These are phyloP conservation scores for Ganaspis brasiliensis DNA, from an alignment of 2,888 invertebrate genomes.

Conservation along the genomic window DNA sequence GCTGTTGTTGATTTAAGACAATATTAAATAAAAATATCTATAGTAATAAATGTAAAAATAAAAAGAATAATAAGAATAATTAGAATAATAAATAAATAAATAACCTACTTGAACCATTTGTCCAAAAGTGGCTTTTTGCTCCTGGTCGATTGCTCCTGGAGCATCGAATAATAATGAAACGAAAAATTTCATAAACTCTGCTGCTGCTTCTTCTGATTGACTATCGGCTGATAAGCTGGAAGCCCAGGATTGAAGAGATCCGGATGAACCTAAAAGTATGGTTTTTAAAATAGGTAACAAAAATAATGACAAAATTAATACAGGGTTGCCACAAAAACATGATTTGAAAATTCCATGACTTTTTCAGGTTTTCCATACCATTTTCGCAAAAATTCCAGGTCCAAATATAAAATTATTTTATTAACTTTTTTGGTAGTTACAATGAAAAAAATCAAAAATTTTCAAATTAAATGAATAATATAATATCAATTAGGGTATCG, in stretches of 20 bases:
- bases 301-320: too few relatives aligned
- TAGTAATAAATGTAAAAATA: background rate
- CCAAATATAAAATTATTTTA: too few relatives aligned
- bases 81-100: too few relatives aligned
- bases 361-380: too few relatives aligned
- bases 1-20: too few relatives aligned
- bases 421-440: too few relatives aligned
- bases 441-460: too few relatives aligned
- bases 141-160: slow-evolving; percentile 83
- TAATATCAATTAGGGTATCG: too few relatives aligned
- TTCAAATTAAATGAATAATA: too few relatives aligned
- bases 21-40: background rate
- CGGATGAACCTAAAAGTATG: slow-evolving; percentile 82
- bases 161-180: slow-evolving; percentile 85
- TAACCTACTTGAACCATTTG: slow-evolving; percentile 83
- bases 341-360: too few relatives aligned
- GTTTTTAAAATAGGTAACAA: background rate
- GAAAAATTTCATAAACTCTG: slow-evolving; percentile 86
- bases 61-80: background rate
- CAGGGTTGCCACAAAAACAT: too few relatives aligned
- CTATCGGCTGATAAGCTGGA: slow-evolving; percentile 85
- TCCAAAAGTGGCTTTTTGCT: slow-evolving; percentile 87
- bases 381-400: too few relatives aligned
- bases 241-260: slow-evolving; percentile 85
- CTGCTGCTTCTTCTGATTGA: slow-evolving; percentile 83